A percentile compares a stretch with the other conserved stretches of the same genome.
These are phyloP conservation scores for Acanthis flammea DNA, from an alignment of 2,797 vertebrate species.

Conservation along the genomic window DNA sequence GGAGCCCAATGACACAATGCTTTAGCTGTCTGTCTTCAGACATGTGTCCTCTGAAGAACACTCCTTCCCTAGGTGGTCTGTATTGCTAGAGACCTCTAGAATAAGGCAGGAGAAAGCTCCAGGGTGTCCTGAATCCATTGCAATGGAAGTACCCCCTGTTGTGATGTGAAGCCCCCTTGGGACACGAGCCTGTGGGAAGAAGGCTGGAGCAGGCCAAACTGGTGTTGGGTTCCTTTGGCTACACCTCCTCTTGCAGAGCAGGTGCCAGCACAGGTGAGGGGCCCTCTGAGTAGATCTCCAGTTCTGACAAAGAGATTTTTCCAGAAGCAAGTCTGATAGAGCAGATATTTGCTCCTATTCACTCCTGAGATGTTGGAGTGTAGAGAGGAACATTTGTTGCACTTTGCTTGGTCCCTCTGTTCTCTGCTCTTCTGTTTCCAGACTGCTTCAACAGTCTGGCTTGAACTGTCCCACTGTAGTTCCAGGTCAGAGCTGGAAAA, in stretches of 20 bases:
- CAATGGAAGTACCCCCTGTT: not conserved
- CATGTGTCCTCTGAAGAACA: not conserved
- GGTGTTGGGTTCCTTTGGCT: not conserved
- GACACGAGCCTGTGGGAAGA: rapidly evolving
- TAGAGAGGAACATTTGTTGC: not conserved
- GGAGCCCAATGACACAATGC: not conserved
- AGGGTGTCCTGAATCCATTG: not conserved
- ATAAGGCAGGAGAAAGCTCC: not conserved
- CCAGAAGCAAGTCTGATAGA: not conserved
- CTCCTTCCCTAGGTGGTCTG: not conserved
- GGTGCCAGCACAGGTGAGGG: not conserved
- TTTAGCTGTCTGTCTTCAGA: not conserved
- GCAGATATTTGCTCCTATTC: not conserved
- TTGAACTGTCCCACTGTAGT: not conserved
- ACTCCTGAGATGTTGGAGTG: not conserved
- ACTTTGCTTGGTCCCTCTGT: not conserved
- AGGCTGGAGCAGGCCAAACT: not conserved
- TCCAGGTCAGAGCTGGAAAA: not conserved
- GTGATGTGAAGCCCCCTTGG: not conserved
- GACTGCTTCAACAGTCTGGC: not conserved
- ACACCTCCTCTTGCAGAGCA: not conserved
- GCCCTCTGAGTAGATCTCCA: not conserved
- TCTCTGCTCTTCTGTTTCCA: not conserved
- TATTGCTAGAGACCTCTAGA: not conserved
- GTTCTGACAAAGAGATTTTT: not conserved